Evolutionary conservation across 2,113 vertebrate species (phyloP), one percentile per base, ranked within the genome.

Genomic region (Colossoma macropomum): DNA sequence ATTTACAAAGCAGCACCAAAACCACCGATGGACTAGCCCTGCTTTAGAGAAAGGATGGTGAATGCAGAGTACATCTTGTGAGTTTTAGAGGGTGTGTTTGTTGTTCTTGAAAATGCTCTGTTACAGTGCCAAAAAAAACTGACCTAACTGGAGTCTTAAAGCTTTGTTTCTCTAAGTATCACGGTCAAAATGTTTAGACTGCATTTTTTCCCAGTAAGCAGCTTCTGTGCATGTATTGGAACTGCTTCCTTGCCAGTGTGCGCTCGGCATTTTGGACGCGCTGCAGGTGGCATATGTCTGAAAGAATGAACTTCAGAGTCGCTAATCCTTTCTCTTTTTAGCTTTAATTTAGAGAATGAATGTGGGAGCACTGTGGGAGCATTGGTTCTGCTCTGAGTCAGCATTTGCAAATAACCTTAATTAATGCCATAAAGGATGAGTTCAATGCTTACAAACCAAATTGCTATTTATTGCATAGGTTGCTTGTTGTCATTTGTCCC

Each of bases 261-360:
- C n/a, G 2, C 23, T 62, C n/a, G 19, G 65, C 30, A n/a, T 4
- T 21, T 68, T 68, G 32, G 23, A 3, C 65, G 21, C 65, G 21
- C 16, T 41, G 32, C 32, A 69, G 30, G 66, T 41, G 32, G 17
- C 1, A 11, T 77, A 28, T 0, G 38, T 77, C 60, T 48, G 16
- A 77, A 41, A 50, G n/a, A 65, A 48, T 21, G 6, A 52, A 52
- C 60, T 66, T 66, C 59, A 60, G 56, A 8, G 15, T 41, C 5
- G 38, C 56, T 41, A 63, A 45, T 63, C 32, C n/a, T 17, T 63
- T 77, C 19, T n/a, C 16, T 45, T 65, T 66, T 66, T 66, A 65
- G 76, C 4, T 27, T 50, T 78, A 19, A 41, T 66, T 21, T 68
- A 25, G 17, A 78, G 25, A 78, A 45, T 70, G 32, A 41, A 23